Conservation (phyloP, 2,797 vertebrate species). For the Champsocephalus gunnari region DNA sequence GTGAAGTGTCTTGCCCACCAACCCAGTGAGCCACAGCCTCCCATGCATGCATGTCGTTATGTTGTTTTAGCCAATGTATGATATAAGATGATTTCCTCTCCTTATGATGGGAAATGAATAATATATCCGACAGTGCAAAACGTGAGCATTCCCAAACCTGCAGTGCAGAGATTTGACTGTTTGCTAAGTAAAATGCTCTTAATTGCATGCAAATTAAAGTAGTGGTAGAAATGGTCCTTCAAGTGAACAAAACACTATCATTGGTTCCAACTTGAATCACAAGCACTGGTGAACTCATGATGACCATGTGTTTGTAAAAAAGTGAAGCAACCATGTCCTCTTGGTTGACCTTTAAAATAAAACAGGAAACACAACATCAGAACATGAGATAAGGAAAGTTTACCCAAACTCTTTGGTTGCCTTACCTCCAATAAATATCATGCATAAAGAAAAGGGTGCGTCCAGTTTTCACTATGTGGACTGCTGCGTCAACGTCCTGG, state of each 20-base stretch:
- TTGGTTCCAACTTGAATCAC: neutral
- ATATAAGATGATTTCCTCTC: neutral
- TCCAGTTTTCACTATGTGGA: slow-evolving; percentile 80
- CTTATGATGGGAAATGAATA: neutral
- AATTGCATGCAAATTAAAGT: neutral
- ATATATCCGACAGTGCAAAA: neutral
- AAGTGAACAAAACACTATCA: neutral
- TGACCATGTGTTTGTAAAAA: too few relatives aligned
- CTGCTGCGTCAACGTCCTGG: slow-evolving; percentile 82
- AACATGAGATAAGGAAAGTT: neutral
- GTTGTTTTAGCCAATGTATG: neutral
- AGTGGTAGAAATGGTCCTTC: neutral
- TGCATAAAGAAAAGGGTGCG: slow-evolving; percentile 85
- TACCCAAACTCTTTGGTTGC: neutral
- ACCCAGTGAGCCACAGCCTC: too few relatives aligned
- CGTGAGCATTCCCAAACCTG: neutral
- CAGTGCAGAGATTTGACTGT: neutral
- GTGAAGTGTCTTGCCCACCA: too few relatives aligned
- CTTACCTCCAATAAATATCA: slow-evolving; percentile 86
- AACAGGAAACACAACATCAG: too few relatives aligned
- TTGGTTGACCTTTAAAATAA: neutral
- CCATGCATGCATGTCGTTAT: neutral
- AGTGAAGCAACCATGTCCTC: neutral
- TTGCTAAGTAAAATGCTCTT: neutral
- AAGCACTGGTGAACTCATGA: too few relatives aligned